Base-by-base conservation (phyloP, 2,888 invertebrate genomes). In the Formica aserva region DNA sequence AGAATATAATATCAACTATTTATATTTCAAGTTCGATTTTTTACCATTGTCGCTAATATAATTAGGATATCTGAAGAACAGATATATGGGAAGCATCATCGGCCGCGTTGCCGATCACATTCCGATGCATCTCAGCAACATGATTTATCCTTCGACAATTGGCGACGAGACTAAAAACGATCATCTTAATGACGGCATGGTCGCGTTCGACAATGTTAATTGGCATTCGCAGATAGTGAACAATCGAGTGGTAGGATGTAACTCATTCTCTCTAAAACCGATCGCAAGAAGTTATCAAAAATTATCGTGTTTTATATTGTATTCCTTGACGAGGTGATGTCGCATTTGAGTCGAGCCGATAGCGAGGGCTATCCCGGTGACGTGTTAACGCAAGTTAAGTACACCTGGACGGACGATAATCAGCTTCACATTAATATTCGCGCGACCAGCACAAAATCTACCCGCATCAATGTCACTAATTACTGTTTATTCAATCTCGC, bases 401-500 rank as follows among this genome's bases (percentile, higher is more conserved):
- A 95, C 90, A 93, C 94, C 32, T 94, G 96, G 90, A 95, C 95
- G 3, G 94, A 95, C n/a, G 94, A 95, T 48, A 95, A 96, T 91
- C 95, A 95, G 75, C 93, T 97, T 11, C 90, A 93, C 9, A 93
- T 96, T n/a, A 94, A 95, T 69, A 96, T 96, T 90, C 93, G 93
- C 63, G 96, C 96, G 0, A 95, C 94, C 3, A 94, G 95, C 0
- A 95, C 95, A 11, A 95, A 95, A 85, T 92, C 95, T 1, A 96
- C 96, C 0, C 95, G 96, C 1, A 93, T 96, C 76, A 96, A 96
- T 90, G 91, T 97, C 62, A 96, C 96, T 29, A 96, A 95, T 91
- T 96, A 96, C 92, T 95, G 96, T 57, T 96, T 96, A 88, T 96
- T 96, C 93, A 97, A 97, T 93, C 93, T 97, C 6, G 96, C 95